phyloP scores from a whole-genome alignment of 2,888 invertebrate species.

The Macroteleia sp. region DNA sequence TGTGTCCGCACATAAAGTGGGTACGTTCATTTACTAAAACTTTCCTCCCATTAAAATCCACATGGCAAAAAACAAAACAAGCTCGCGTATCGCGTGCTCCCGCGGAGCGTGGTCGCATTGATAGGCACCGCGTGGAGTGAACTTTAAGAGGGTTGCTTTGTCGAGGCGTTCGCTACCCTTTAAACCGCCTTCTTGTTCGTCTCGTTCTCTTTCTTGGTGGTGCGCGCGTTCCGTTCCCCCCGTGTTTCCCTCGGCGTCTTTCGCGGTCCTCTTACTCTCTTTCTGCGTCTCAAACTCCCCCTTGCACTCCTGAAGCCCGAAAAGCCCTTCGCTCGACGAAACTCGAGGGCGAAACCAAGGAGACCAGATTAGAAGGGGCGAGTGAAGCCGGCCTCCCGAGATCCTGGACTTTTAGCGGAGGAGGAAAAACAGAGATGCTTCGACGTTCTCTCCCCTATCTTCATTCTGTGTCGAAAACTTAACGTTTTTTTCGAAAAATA shows the following conservation, averaged over 20 bases:
- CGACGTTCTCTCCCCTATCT: conserved; percentile 10
- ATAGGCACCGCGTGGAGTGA: conserved; percentile 77
- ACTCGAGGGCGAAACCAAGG: conserved; percentile 83
- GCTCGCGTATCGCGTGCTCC: conserved; percentile 41
- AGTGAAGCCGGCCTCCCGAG: conserved; percentile 73
- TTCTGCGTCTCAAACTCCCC: conserved; percentile 58
- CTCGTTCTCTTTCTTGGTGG: conserved; percentile 54
- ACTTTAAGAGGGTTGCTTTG: conserved; percentile 80
- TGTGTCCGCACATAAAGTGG: too few relatives aligned
- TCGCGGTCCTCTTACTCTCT: conserved; percentile 66
- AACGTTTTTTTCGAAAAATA: too few relatives aligned
- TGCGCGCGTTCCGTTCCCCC: conserved; percentile 18
- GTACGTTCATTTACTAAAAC: too few relatives aligned
- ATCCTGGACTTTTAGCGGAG: conserved; percentile 66
- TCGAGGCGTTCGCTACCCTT: conserved; percentile 80
- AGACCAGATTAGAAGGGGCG: conserved; percentile 83
- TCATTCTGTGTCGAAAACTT: not conserved
- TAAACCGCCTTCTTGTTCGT: conserved; percentile 75
- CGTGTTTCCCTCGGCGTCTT: conserved; percentile 29
- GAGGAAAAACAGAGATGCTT: conserved; percentile 24
- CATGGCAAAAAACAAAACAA: conserved; percentile 33
- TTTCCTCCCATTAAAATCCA: not conserved
- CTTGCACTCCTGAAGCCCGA: conserved; percentile 51
- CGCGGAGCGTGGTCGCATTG: conserved; percentile 71
- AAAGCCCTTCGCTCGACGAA: conserved; percentile 71